Evolutionary conservation across 2,113 vertebrate genomes (phyloP), one percentile per base, ranked within the genome.

Genomic region (Bubo scandiacus): DNA sequence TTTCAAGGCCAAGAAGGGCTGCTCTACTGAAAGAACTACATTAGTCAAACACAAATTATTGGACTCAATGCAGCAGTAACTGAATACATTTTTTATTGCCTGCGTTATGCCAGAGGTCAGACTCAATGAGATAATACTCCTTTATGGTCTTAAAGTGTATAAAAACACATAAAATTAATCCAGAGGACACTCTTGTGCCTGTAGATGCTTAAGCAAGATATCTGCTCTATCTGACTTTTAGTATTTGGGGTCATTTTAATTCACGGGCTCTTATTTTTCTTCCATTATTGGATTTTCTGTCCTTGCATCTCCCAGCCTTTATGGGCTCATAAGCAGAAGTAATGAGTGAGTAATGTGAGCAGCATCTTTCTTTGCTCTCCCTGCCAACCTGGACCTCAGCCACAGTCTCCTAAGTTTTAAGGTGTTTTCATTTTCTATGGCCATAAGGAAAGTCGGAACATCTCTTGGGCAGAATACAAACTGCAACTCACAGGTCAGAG

Each of bases 81-180:
- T n/a, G 57, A 75, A 92, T 63, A 45, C 10, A 86, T 65, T 84
- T 96, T 96, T 86, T 96, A 88, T 91, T 91, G 94, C 52, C 65
- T 87, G 52, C 1, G 0, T 81, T 94, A 57, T 57, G 63, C 68
- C 73, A 89, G 88, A 92, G 94, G 88, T 96, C 83, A 92, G 38
- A 84, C 57, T 75, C 82, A 86, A 87, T 68, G 91, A 93, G 91
- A 84, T 95, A 88, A 94, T 88, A 61, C 40, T 91, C 43, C 57
- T 94, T 96, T 87, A 94, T 89, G 61, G 72, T 52, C 47, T 89
- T 85, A 72, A 88, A 91, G 67, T 85, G 65, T 79, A 92, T 89
- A 81, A 95, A 96, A 96, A 3, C 77, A 71, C 82, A 94, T 91
- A 88, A 92, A 93, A 95, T 89, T 81, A 86, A 84, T 92, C 88